phyloP scores from a whole-genome alignment of 2,113 vertebrate genomes.

The Felis chaus region DNA sequence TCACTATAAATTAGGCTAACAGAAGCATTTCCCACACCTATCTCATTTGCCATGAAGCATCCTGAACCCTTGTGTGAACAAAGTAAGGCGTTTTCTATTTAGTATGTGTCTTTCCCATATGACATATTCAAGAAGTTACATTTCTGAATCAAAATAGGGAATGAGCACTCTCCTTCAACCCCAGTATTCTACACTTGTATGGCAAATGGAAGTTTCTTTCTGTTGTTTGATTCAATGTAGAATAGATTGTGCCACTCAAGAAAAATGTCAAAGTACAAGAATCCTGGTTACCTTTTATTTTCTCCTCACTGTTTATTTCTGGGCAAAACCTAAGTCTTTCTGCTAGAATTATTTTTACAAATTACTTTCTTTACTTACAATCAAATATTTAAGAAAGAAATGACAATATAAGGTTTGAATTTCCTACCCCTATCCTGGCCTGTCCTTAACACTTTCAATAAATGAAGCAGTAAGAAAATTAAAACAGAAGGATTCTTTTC shows the following conservation, averaged over 20 bases:
- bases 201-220: neutral
- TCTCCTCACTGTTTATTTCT: neutral
- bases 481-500: neutral
- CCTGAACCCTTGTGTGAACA: neutral
- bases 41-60: neutral
- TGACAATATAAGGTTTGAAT: neutral
- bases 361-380: neutral
- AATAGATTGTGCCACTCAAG: neutral
- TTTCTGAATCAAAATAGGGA: neutral
- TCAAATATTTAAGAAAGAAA: neutral
- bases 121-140: neutral
- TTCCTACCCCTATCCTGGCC: neutral
- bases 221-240: neutral
- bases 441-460: neutral
- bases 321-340: neutral
- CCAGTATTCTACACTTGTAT: neutral
- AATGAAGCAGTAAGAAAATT: neutral
- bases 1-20: neutral
- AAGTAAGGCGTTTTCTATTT: neutral
- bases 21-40: neutral
- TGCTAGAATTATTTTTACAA: neutral
- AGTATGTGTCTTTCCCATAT: neutral
- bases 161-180: neutral
- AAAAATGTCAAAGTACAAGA: neutral
- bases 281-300: neutral